Percentiles rank a stretch among this genome's conserved stretches.
These are phyloP conservation scores for Pterocles burchelli DNA, from an alignment of 2,113 vertebrate species.

Conservation along the genomic window DNA sequence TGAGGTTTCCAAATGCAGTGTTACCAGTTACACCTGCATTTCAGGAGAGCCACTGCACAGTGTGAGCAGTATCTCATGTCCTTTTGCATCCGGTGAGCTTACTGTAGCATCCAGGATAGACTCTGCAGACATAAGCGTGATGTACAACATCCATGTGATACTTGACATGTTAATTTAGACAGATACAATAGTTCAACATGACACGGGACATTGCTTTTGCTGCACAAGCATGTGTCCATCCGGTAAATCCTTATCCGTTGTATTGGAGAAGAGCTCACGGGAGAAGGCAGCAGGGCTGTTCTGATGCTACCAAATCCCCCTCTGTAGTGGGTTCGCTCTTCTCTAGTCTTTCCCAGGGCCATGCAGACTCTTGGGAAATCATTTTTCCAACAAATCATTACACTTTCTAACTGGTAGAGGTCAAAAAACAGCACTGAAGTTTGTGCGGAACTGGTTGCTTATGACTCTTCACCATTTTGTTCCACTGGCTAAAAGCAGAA, in stretches of 20 bases:
- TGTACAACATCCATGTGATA: not conserved
- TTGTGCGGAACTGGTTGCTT: not conserved
- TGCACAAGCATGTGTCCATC: not conserved
- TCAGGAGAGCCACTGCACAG: not conserved
- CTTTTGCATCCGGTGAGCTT: not conserved
- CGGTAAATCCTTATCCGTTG: not conserved
- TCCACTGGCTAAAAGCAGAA: not conserved
- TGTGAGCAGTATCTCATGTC: not conserved
- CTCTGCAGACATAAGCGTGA: not conserved
- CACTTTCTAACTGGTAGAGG: not conserved
- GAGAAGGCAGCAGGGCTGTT: not conserved
- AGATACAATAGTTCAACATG: fast-evolving
- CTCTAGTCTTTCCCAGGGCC: not conserved
- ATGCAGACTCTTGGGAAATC: not conserved
- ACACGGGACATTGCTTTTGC: not conserved
- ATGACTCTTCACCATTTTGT: not conserved
- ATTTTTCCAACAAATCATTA: not conserved
- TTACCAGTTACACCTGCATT: fast-evolving
- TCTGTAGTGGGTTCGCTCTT: not conserved
- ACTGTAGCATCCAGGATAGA: not conserved
- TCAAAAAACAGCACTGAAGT: not conserved
- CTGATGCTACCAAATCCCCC: not conserved
- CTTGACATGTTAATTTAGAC: not conserved
- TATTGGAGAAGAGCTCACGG: not conserved
- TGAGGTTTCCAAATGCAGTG: not conserved